phyloP scores from a whole-genome alignment of 2,113 vertebrate genomes.

The Sinocyclocheilus anophthalmus region DNA sequence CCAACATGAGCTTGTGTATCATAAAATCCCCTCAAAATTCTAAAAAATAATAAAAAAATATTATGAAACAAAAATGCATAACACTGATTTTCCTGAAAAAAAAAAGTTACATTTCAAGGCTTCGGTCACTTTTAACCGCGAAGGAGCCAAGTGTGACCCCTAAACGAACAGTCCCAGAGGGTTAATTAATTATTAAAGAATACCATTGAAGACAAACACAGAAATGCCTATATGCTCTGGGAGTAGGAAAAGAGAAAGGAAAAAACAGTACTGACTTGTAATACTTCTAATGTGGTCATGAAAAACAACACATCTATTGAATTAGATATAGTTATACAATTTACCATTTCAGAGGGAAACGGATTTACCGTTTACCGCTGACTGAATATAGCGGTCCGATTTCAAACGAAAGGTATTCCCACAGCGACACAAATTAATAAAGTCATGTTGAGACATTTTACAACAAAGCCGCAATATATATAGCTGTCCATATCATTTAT shows the following conservation, averaged over 20 bases:
- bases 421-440: conserved; percentile 5
- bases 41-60: no score
- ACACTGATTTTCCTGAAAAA: no score
- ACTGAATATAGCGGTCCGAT: not conserved
- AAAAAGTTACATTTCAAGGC: no score
- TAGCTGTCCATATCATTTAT: conserved; percentile 69
- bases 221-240: conserved; percentile 35
- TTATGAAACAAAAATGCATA: no score
- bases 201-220: not conserved
- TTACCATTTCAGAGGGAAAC: not conserved
- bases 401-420: conserved; percentile 1
- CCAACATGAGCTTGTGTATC: no score
- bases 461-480: conserved; percentile 56
- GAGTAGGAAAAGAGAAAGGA: not conserved
- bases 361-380: no score
- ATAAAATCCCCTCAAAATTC: no score
- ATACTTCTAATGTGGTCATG: not conserved
- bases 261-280: not conserved
- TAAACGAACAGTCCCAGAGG: no score
- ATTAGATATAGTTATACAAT: not conserved
- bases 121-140: no score
- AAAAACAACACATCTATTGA: not conserved
- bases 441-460: conserved; percentile 37
- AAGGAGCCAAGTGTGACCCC: no score
- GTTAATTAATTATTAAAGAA: not conserved